Percentiles rank a stretch among this genome's conserved stretches.
These are phyloP conservation scores for Acrocephalus kingi DNA, from an alignment of 2,113 vertebrate species.

Conservation along the genomic window DNA sequence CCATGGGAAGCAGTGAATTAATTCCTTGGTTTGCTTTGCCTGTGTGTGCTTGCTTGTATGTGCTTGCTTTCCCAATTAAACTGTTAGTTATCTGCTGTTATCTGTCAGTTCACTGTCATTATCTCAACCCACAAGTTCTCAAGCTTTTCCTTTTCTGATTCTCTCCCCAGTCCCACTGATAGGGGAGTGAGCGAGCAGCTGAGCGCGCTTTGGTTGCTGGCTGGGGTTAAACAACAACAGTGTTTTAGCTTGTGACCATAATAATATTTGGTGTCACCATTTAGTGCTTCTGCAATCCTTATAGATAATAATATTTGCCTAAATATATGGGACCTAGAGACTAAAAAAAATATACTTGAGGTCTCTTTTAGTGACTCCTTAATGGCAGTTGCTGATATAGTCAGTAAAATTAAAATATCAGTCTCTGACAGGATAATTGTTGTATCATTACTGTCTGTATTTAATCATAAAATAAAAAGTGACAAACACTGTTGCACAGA, in stretches of 20 bases:
- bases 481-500: not conserved
- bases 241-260: not conserved
- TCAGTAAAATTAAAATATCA: not conserved
- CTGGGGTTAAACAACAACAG: not conserved
- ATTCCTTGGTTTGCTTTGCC: not conserved
- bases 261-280: not conserved
- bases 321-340: not conserved
- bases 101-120: not conserved
- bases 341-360: not conserved
- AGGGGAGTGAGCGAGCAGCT: not conserved
- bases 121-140: not conserved
- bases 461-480: not conserved
- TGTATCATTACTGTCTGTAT: not conserved
- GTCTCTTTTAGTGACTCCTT: not conserved
- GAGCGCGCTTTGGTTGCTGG: not conserved
- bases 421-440: not conserved
- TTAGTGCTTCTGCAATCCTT: not conserved
- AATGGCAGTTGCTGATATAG: not conserved
- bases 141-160: not conserved
- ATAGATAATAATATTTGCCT: not conserved
- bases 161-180: not conserved
- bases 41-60: too few relatives aligned
- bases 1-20: not conserved
- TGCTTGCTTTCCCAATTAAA: not conserved
- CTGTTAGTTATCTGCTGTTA: too few relatives aligned